A percentile compares a stretch with the other conserved stretches of the same genome.
phyloP scores from a whole-genome alignment of 1,140 invertebrate genomes.

The Pomacea maculata region DNA sequence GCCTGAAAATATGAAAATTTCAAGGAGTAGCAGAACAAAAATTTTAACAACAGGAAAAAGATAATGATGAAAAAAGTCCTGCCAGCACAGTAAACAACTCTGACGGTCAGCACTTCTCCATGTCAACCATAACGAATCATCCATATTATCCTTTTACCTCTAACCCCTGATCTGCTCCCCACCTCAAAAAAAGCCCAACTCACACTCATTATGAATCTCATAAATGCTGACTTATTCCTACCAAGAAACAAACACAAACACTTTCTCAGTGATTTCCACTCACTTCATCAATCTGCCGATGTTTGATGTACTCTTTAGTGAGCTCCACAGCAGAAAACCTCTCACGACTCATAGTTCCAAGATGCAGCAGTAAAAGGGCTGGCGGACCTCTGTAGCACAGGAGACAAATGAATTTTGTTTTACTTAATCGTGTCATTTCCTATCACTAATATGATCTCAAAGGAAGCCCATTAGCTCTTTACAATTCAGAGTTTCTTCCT shows the following conservation, averaged over 20 bases:
- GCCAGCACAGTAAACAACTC: too few relatives aligned
- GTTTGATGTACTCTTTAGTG: conserved; percentile 74
- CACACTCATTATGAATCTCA: background rate
- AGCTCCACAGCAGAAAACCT: conserved; percentile 71
- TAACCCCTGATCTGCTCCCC: background rate
- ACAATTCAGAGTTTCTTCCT: too few relatives aligned
- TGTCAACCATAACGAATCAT: too few relatives aligned
- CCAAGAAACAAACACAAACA: background rate
- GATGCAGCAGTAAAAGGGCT: conserved; percentile 52
- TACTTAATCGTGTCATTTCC: too few relatives aligned
- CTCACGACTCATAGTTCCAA: conserved; percentile 57
- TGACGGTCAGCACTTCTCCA: too few relatives aligned
- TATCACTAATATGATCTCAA: too few relatives aligned
- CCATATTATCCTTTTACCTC: too few relatives aligned
- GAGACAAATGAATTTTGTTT: background rate
- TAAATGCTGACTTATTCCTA: background rate
- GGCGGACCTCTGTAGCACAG: conserved; percentile 58
- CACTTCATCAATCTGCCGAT: conserved; percentile 72
- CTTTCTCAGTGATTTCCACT: background rate
- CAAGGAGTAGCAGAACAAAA: too few relatives aligned
- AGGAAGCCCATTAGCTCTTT: too few relatives aligned
- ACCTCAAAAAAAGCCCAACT: background rate
- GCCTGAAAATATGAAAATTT: conserved; percentile 62
- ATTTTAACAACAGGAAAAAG: too few relatives aligned
- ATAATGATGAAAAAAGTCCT: too few relatives aligned